Evolutionary conservation across 2,797 vertebrate species (phyloP).

Genomic region (Mastacembelus armatus): DNA sequence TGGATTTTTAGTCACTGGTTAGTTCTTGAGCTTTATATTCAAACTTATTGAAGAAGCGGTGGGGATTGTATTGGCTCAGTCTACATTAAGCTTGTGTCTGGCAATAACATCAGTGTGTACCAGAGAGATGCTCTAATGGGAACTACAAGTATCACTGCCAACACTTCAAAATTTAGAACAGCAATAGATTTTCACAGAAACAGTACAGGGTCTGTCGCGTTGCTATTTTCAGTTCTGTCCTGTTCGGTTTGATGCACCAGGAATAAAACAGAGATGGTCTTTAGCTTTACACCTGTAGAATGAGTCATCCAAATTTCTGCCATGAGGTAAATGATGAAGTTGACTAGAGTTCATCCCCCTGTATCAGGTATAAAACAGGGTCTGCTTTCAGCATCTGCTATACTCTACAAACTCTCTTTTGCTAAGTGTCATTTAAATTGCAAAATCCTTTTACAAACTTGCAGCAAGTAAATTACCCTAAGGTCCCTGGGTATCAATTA

Average conservation of each 20-base stretch:
- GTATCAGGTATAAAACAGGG: background rate
- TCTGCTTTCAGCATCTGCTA: background rate
- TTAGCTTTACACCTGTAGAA: background rate
- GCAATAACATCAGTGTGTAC: slow-evolving; percentile 24
- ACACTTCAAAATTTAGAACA: slow-evolving; percentile 3
- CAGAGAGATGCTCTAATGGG: slow-evolving; percentile 15
- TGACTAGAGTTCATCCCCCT: background rate
- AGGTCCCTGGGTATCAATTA: background rate
- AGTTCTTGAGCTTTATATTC: too few species aligned
- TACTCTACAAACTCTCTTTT: too few species aligned
- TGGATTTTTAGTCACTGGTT: too few species aligned
- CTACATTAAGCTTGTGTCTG: slow-evolving; percentile 1
- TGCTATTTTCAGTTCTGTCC: background rate
- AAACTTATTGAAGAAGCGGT: too few species aligned
- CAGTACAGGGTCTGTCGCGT: background rate
- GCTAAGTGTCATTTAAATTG: background rate
- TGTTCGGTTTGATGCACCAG: background rate
- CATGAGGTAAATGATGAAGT: background rate
- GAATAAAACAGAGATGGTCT: background rate
- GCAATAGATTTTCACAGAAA: slow-evolving; percentile 7
- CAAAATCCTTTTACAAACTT: background rate
- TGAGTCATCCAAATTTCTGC: background rate
- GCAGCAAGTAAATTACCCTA: background rate
- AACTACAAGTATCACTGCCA: slow-evolving; percentile 16
- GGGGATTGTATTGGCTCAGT: too few species aligned